Evolutionary conservation across 2,113 vertebrate species (phyloP).

Genomic region (Myanophis thanlyinensis): DNA sequence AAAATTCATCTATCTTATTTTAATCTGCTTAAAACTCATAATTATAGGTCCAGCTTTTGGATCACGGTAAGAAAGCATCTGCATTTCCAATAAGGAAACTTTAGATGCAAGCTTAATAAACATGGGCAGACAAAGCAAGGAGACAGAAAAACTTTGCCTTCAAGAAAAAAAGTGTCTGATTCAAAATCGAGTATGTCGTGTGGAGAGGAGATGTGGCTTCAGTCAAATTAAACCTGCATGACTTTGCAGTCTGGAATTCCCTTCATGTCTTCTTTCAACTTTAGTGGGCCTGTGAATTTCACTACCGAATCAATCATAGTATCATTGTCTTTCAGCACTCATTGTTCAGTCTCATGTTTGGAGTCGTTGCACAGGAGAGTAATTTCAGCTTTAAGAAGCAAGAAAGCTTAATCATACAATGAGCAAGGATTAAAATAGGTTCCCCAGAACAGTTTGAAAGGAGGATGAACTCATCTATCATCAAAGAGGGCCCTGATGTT

Average conservation of each 20-base stretch:
- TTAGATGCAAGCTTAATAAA: background rate
- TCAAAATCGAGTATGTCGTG: background rate
- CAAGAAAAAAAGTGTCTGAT: background rate
- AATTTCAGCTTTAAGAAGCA: conserved; percentile 66
- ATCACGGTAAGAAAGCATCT: background rate
- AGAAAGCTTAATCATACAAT: conserved; percentile 67
- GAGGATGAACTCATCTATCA: conserved; percentile 59
- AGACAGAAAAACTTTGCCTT: background rate
- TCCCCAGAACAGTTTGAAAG: conserved; percentile 67
- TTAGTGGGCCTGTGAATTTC: conserved; percentile 37
- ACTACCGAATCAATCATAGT: conserved; percentile 8
- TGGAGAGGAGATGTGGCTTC: background rate
- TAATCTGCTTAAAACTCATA: background rate
- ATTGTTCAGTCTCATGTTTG: conserved; percentile 52
- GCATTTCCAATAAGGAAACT: background rate
- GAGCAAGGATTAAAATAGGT: conserved; percentile 59
- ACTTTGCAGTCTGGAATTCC: background rate
- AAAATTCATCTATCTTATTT: background rate
- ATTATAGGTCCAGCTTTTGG: background rate
- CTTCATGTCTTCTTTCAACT: conserved; percentile 20
- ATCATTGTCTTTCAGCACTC: conserved; percentile 32
- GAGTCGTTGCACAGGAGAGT: conserved; percentile 63
- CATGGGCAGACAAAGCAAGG: background rate
- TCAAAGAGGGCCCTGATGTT: conserved; percentile 32
- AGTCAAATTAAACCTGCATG: background rate